These are phyloP conservation scores for Blomia tropicalis DNA, from an alignment of 2,888 invertebrate genomes.

Conservation along the genomic window DNA sequence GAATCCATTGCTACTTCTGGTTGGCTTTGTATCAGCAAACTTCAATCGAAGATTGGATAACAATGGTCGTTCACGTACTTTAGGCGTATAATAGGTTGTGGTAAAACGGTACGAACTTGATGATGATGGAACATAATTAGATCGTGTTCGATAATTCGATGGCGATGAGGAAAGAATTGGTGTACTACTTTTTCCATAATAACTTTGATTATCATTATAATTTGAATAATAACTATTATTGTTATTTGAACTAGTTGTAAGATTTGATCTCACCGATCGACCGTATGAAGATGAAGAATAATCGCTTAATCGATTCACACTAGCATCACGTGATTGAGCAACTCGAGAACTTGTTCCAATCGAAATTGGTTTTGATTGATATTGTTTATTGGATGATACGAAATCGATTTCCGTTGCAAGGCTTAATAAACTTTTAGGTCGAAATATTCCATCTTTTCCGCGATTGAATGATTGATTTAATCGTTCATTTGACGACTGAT, in stretches of 20 bases:
- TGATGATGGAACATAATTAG: neutral
- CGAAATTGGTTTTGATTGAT: neutral
- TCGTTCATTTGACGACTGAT: neutral
- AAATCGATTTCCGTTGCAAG: slow-evolving; percentile 7
- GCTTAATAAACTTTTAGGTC: slow-evolving; percentile 3
- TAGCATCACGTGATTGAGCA: neutral
- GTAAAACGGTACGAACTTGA: neutral
- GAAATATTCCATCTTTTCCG: slow-evolving; percentile 14
- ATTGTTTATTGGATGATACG: neutral
- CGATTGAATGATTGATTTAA: slow-evolving; percentile 5
- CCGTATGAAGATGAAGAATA: neutral
- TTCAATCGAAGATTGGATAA: neutral
- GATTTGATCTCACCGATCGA: neutral
- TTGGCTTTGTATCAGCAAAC: neutral
- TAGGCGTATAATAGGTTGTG: neutral
- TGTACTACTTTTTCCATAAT: neutral
- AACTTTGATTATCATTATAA: slow-evolving; percentile 4
- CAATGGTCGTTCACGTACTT: slow-evolving; percentile 3
- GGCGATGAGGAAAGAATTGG: neutral
- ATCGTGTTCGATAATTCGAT: neutral
- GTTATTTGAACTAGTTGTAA: neutral
- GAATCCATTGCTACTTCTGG: neutral
- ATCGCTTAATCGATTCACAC: neutral
- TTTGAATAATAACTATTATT: neutral
- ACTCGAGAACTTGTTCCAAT: slow-evolving; percentile 1